These are phyloP conservation scores for Sminthurinus signatus DNA, from an alignment of 1,140 invertebrate genomes.

Conservation along the genomic window DNA sequence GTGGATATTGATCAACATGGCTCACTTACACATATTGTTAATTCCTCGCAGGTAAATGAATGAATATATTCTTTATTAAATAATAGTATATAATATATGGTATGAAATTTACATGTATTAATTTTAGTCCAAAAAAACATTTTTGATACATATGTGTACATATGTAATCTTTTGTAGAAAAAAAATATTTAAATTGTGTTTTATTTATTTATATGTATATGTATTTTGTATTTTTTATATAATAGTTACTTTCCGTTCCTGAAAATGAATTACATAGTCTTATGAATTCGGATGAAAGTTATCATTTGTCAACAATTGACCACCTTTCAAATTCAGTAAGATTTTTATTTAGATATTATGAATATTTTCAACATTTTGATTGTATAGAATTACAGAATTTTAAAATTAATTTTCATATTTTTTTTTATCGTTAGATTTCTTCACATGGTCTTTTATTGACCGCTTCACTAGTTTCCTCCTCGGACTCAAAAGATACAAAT, in stretches of 20 bases:
- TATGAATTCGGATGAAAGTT: constrained; percentile 18
- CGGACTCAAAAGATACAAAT: constrained; percentile 15
- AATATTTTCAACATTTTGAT: too few species aligned
- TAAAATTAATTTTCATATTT: too few species aligned
- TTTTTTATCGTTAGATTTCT: not conserved
- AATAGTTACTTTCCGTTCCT: too few species aligned
- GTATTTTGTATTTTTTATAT: too few species aligned
- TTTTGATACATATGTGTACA: too few species aligned
- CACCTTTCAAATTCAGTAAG: constrained; percentile 1
- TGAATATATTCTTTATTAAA: too few species aligned
- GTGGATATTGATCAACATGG: constrained; percentile 13
- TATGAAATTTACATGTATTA: too few species aligned
- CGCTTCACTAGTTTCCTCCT: constrained; percentile 14
- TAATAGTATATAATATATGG: too few species aligned
- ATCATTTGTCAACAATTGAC: constrained; percentile 17
- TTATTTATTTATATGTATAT: too few species aligned
- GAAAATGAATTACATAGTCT: constrained; percentile 18
- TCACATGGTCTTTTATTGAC: constrained; percentile 16
- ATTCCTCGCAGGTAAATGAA: constrained; percentile 3
- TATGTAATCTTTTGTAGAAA: too few species aligned
- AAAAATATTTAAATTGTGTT: too few species aligned
- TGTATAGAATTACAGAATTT: not conserved
- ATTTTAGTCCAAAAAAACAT: too few species aligned
- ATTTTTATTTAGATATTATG: not conserved
- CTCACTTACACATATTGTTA: constrained; percentile 3